Conservation (phyloP, 2,797 vertebrate genomes). For the Sebastes jordani region DNA sequence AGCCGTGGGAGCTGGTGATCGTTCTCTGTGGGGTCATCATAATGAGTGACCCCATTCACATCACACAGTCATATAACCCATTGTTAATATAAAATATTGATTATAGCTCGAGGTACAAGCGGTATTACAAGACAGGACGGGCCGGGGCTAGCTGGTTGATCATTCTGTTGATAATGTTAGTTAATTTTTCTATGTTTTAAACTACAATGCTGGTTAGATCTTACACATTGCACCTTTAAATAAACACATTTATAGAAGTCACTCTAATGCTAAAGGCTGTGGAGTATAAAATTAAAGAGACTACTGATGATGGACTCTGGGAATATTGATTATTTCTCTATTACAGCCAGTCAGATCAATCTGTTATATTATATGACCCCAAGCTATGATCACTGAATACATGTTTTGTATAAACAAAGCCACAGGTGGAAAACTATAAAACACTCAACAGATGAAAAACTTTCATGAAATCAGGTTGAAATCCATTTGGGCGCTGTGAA, state of each 20-base stretch:
- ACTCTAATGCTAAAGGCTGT: background rate
- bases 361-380: background rate
- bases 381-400: background rate
- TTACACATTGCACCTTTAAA: background rate
- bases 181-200: background rate
- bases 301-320: background rate
- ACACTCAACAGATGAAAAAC: background rate
- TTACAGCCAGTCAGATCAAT: conserved; percentile 9
- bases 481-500: background rate
- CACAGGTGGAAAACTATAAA: conserved; percentile 12
- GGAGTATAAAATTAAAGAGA: background rate
- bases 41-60: background rate
- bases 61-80: background rate
- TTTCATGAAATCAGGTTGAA: conserved; percentile 21
- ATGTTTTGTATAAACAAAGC: background rate
- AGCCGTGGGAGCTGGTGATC: background rate
- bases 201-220: background rate
- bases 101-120: background rate
- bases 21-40: background rate
- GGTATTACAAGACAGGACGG: background rate
- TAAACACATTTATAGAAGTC: background rate
- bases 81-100: background rate
- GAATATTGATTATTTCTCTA: conserved; percentile 5
- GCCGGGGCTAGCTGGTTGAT: background rate
- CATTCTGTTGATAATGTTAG: background rate